Evolutionary conservation across 2,888 invertebrate species (phyloP), one percentile per base, ranked within the genome.

Genomic region (Acleris literana): DNA sequence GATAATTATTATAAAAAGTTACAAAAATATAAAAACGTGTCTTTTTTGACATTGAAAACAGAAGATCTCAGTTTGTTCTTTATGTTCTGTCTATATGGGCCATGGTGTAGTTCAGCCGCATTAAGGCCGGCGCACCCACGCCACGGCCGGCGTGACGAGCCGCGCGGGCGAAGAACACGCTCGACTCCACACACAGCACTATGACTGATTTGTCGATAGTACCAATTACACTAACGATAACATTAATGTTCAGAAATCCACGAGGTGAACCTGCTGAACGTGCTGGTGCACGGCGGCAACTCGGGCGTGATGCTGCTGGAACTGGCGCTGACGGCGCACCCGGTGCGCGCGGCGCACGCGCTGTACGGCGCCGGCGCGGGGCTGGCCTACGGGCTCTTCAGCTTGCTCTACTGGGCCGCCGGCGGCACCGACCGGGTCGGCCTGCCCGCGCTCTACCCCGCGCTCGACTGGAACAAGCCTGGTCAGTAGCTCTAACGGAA

Each of bases 281-380:
- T 96, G 18, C 88, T 96, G 60, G 94, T 95, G 0, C 97, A 97
- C 83, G 95, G 95, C 13, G 94, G 94, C 70, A 97, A 97, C 87
- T 95, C 96, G 0, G 74, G 95, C 11, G 86, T 96, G 70, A 96
- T 97, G 94, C 81, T 96, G 48, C 70, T 95, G 5, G 97, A 97
- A 85, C 82, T 97, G 54, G 93, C 93, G 63, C 87, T 97, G 59
- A 95, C 95, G 9, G 93, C 94, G 44, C 95, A 97, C 80, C 97
- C 97, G 0, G 86, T 96, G 56, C 93, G 95, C 33, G 84, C 96
- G 49, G 88, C 95, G 33, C 94, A 95, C 74, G 93, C 94, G 48
- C 92, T 95, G 80, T 94, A 95, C 86, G 93, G 94, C 48, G 89
- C 95, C 0, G 79, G 92, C 17, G 94, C 95, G 58, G 95, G 95